Evolutionary conservation across 2,113 vertebrate genomes (phyloP).

Genomic region (Limnothrissa miodon): DNA sequence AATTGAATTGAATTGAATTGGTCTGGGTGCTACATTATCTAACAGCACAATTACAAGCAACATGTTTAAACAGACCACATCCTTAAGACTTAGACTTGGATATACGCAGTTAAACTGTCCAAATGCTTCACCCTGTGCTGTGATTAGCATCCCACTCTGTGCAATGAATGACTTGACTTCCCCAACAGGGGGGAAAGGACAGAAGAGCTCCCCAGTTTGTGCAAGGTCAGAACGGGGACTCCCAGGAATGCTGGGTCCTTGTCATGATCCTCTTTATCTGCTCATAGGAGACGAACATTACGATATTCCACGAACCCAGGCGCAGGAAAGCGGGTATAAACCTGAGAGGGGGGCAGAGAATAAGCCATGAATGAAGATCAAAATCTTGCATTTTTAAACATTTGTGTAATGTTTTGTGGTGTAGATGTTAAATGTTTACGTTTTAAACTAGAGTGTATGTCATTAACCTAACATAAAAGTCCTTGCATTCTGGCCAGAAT

Average conservation of each 20-base stretch:
- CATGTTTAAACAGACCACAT: background rate
- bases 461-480: too few species aligned
- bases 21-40: background rate
- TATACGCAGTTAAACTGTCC: background rate
- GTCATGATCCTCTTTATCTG: constrained; percentile 82
- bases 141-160: too few species aligned
- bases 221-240: constrained; percentile 68
- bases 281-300: constrained; percentile 94
- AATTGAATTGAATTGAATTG: too few species aligned
- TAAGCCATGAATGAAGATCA: too few species aligned
- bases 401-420: background rate
- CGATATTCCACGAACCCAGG: constrained; percentile 89
- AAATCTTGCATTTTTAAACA: background rate
- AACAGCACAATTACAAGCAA: background rate
- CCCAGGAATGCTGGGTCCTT: constrained; percentile 68
- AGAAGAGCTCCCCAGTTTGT: background rate
- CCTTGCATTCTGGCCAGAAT: background rate
- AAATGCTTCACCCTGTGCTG: background rate
- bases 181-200: background rate
- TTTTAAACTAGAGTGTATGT: too few species aligned
- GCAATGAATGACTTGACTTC: background rate
- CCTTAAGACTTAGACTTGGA: background rate
- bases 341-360: constrained; percentile 55
- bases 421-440: too few species aligned
- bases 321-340: constrained; percentile 92